A percentile compares a stretch with the other conserved stretches of the same genome.
phyloP scores from a whole-genome alignment of 2,888 invertebrate species.

The Aproaerema taeniolella region DNA sequence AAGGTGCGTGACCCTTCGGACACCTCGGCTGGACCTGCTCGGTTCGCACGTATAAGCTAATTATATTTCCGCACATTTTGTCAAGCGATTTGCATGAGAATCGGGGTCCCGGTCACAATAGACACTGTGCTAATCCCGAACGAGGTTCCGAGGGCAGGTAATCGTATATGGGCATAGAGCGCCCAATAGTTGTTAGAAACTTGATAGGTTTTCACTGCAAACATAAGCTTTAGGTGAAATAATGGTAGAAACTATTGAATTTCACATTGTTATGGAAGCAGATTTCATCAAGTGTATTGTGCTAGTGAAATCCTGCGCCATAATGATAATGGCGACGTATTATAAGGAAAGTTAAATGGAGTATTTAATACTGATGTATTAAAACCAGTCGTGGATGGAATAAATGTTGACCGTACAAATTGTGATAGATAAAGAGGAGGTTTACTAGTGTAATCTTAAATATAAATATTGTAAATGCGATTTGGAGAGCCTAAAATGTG shows the following conservation, averaged over 20 bases:
- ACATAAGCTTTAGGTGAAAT: slow-evolving; percentile 50
- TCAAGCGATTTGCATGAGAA: slow-evolving; percentile 68
- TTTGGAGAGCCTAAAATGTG: too few species aligned
- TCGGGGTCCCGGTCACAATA: slow-evolving; percentile 56
- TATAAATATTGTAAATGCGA: too few species aligned
- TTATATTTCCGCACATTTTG: slow-evolving; percentile 76
- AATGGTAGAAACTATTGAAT: slow-evolving; percentile 45
- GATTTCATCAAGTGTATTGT: slow-evolving; percentile 39
- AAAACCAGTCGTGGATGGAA: not conserved
- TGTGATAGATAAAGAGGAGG: too few species aligned
- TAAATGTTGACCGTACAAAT: too few species aligned
- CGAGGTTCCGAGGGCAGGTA: slow-evolving; percentile 42
- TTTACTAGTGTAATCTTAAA: too few species aligned
- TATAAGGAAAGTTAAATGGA: not conserved
- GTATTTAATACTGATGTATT: not conserved
- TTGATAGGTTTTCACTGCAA: slow-evolving; percentile 65
- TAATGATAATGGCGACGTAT: slow-evolving; percentile 7
- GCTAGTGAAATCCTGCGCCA: slow-evolving; percentile 14
- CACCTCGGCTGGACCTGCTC: slow-evolving; percentile 34
- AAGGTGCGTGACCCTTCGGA: slow-evolving; percentile 44
- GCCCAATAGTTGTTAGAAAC: slow-evolving; percentile 58
- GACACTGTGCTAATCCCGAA: slow-evolving; percentile 52
- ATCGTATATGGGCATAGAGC: slow-evolving; percentile 33
- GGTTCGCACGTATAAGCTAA: slow-evolving; percentile 59
- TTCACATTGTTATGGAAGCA: slow-evolving; percentile 47